Percentiles rank a stretch among this genome's conserved stretches.
These are phyloP conservation scores for Chaetophractus vellerosus DNA, from an alignment of 2,797 vertebrate genomes.

Conservation along the genomic window DNA sequence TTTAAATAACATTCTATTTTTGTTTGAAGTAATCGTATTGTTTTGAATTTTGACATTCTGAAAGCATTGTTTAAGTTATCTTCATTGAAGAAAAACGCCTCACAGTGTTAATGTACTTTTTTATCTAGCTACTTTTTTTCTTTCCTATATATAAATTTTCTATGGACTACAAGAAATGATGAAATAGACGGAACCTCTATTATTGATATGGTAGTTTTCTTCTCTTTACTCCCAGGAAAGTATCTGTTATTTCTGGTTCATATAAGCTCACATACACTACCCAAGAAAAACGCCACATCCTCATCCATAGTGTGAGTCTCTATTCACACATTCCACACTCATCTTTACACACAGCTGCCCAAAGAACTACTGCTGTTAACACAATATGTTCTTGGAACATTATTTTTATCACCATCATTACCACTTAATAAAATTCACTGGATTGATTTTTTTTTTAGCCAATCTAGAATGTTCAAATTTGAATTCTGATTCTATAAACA, in stretches of 20 bases:
- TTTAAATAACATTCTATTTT: background rate
- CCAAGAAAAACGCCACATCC: background rate
- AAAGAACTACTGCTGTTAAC: background rate
- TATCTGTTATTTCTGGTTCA: background rate
- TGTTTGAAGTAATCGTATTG: background rate
- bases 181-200: background rate
- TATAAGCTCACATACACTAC: background rate
- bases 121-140: background rate
- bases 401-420: background rate
- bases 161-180: background rate
- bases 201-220: background rate
- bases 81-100: background rate
- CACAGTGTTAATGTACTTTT: background rate
- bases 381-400: background rate
- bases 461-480: background rate
- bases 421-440: background rate
- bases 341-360: background rate
- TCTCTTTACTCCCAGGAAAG: background rate
- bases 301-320: background rate
- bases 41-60: background rate
- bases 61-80: background rate
- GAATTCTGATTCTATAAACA: constrained; percentile 31
- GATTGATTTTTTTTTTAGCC: constrained; percentile 30
- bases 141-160: background rate
- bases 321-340: background rate